Evolutionary conservation across 2,113 vertebrate species (phyloP), one percentile per base, ranked within the genome.

Genomic region (Anguilla rostrata): DNA sequence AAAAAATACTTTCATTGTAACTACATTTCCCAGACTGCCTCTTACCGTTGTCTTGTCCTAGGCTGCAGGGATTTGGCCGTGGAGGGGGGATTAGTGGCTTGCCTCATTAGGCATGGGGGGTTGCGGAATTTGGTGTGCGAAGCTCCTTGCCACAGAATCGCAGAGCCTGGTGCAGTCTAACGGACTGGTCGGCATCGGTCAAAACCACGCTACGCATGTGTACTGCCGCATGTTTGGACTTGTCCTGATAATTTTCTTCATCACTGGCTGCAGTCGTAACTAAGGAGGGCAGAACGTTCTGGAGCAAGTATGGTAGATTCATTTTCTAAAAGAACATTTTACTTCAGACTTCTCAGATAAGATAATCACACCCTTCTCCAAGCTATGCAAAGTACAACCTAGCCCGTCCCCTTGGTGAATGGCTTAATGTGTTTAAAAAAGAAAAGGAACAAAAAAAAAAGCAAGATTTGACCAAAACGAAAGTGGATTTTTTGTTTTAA

Each of bases 401-500:
- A 29, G 39, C 75, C 49, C n/a, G 3, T n/a, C 60, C 16, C 75
- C n/a, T 75, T 85, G 71, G 78, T 18, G 79, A 85, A 46, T 78
- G 71, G 41, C 41, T 40, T 16, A 46, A 40, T 60, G 56, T 57
- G 18, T 53, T 18, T 20, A n/a, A 41, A 80, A 18, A 40, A 14
- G 0, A 41, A 18, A 20, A 18, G 11, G 11, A 79, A 40, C 66
- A 7, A 20, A 39, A 40, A n/a, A 40, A 12, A 40, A 80, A 80
- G 84, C 5, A 40, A 56, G 49, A 56, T 79, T 39, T 53, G 82
- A 83, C 40, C 39, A 83, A 57, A 57, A 83, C 39, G 4, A 39
- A 83, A 83, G 49, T 79, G 84, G 16, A 11, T 18, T 56, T 71
- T 75, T 71, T 34, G 29, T 75, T 80, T 80, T 40, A 80, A 18